Percentiles rank a stretch among this genome's conserved stretches.
Conservation (phyloP, 2,113 vertebrate species). For the Numenius arquata region DNA sequence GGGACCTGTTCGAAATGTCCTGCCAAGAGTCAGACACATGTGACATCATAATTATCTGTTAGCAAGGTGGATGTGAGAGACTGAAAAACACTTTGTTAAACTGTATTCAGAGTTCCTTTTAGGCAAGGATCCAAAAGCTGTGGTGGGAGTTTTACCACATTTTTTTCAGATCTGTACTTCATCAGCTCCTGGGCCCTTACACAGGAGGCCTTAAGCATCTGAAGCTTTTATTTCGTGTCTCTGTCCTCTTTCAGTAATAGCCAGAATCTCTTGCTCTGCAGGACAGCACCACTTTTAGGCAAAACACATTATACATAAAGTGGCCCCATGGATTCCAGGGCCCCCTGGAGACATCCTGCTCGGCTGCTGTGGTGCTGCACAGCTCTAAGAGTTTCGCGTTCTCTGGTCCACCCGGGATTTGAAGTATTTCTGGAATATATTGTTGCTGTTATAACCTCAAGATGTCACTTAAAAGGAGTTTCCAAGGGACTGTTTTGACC, state of each 20-base stretch:
- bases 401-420: not conserved
- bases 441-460: not conserved
- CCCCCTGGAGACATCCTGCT: not conserved
- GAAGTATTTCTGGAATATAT: slow-evolving; percentile 19
- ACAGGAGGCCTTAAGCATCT: not conserved
- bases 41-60: not conserved
- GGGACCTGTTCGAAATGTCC: not conserved
- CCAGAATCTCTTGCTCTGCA: not conserved
- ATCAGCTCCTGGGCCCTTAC: not conserved
- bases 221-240: not conserved
- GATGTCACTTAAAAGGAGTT: slow-evolving; percentile 22
- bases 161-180: not conserved
- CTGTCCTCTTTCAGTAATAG: not conserved
- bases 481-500: slow-evolving; percentile 1
- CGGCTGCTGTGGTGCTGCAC: not conserved
- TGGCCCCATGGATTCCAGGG: not conserved
- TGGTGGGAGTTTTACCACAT: not conserved
- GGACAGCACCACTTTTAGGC: not conserved
- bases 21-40: not conserved
- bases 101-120: not conserved
- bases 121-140: not conserved
- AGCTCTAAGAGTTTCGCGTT: not conserved
- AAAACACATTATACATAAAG: not conserved
- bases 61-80: not conserved
- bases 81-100: not conserved